These are phyloP conservation scores for Scaptomyza polygonia DNA, from an alignment of 2,888 invertebrate genomes.

Conservation along the genomic window DNA sequence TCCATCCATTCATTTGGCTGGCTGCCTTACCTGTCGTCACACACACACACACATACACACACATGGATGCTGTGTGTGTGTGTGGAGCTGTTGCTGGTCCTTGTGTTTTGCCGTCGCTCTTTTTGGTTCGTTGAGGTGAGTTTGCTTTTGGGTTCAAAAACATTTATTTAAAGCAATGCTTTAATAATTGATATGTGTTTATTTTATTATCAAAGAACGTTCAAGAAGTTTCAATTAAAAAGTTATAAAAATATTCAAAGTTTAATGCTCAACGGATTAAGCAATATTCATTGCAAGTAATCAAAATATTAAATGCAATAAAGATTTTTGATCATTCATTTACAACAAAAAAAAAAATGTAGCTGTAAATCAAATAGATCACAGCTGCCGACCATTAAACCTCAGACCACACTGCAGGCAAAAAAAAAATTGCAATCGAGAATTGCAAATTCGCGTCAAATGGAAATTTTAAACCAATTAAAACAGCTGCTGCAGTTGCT, in stretches of 20 bases:
- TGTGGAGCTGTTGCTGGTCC: constrained; percentile 25
- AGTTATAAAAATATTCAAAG: no score
- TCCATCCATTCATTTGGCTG: constrained; percentile 7
- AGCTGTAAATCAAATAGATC: constrained; percentile 52
- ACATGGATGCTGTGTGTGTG: constrained; percentile 33
- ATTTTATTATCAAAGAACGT: no score
- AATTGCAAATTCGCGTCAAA: constrained; percentile 49
- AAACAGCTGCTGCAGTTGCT: constrained; percentile 66
- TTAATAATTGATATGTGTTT: no score
- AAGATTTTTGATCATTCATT: background rate
- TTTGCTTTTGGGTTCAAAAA: constrained; percentile 8
- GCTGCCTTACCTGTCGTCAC: constrained; percentile 61
- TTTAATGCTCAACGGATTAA: no score
- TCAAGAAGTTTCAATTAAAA: no score
- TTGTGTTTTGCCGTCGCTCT: constrained; percentile 65
- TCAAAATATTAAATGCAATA: no score
- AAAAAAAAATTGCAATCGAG: constrained; percentile 41
- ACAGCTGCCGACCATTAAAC: constrained; percentile 69
- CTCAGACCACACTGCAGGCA: constrained; percentile 71
- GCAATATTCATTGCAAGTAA: no score
- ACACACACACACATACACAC: constrained; percentile 52
- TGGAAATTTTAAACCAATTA: constrained; percentile 75
- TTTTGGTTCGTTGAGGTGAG: constrained; percentile 26
- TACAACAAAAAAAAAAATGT: constrained; percentile 13
- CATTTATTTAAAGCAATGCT: no score